Conservation (phyloP, 2,797 vertebrate species). For the Crocidura indochinensis region DNA sequence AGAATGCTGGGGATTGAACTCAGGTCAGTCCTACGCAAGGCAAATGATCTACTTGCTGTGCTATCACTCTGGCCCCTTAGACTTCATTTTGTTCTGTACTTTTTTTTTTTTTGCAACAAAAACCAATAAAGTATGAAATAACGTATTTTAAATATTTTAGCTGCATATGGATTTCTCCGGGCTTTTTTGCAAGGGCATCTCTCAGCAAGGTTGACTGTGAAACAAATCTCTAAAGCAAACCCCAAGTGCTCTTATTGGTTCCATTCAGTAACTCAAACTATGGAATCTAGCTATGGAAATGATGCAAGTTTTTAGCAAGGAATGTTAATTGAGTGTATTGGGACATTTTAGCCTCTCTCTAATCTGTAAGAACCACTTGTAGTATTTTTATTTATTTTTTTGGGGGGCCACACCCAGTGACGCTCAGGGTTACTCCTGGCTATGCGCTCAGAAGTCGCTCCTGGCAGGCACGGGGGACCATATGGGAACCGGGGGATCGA, state of each 20-base stretch:
- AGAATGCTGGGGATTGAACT: no score
- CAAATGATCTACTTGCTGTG: no score
- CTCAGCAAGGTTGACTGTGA: slow-evolving; percentile 16
- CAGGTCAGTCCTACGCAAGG: no score
- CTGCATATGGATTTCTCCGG: slow-evolving; percentile 44
- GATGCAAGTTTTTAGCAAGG: slow-evolving; percentile 34
- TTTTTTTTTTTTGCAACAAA: background rate
- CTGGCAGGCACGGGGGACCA: no score
- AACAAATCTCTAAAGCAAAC: slow-evolving; percentile 52
- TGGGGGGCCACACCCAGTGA: no score
- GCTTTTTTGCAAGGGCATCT: slow-evolving; percentile 37
- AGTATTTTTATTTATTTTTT: no score
- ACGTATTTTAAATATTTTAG: slow-evolving; percentile 23
- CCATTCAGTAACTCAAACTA: background rate
- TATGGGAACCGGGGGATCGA: no score
- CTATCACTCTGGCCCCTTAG: no score
- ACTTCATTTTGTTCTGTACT: no score
- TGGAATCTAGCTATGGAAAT: slow-evolving; percentile 35
- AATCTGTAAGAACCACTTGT: background rate
- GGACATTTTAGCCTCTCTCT: slow-evolving; percentile 58
- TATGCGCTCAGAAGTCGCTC: no score
- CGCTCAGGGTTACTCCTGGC: no score
- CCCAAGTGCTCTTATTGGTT: background rate
- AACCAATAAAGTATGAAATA: slow-evolving; percentile 44
- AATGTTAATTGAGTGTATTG: background rate